Conservation (phyloP, 2,888 invertebrate genomes). For the Melieria picta region DNA sequence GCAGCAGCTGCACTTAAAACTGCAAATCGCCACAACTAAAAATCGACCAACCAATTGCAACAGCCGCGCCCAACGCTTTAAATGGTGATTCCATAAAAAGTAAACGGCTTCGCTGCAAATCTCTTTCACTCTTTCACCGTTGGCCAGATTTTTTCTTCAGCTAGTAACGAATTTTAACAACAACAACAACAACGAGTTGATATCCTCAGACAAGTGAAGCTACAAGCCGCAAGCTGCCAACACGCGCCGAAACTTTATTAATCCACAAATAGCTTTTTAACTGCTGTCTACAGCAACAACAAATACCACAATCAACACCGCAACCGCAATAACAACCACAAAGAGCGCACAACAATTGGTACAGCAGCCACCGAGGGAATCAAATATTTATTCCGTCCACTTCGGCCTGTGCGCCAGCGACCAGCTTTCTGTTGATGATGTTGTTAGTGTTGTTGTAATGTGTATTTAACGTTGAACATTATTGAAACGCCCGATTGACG, state of each 20-base stretch:
- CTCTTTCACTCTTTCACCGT: slow-evolving; percentile 34
- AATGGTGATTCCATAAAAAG: slow-evolving; percentile 43
- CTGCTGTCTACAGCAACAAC: slow-evolving; percentile 10
- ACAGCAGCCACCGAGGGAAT: background rate
- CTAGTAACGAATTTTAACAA: too few species aligned
- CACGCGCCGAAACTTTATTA: slow-evolving; percentile 34
- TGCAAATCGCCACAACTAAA: too few species aligned
- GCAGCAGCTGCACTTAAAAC: too few species aligned
- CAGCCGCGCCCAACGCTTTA: slow-evolving; percentile 43
- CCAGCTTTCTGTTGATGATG: background rate
- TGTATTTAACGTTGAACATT: slow-evolving; percentile 24
- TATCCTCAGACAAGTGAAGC: slow-evolving; percentile 38
- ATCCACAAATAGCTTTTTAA: slow-evolving; percentile 36
- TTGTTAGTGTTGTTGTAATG: background rate
- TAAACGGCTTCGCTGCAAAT: slow-evolving; percentile 43
- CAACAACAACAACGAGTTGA: slow-evolving; percentile 3
- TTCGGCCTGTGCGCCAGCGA: background rate
- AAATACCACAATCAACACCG: too few species aligned
- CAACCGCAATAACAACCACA: too few species aligned
- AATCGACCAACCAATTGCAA: background rate
- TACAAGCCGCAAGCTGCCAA: slow-evolving; percentile 29
- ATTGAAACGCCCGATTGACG: slow-evolving; percentile 40
- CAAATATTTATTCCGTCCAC: background rate
- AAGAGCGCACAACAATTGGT: too few species aligned
- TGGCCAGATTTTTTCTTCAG: too few species aligned